phyloP scores from a whole-genome alignment of 2,888 invertebrate species.

The Osedax frankpressi region DNA sequence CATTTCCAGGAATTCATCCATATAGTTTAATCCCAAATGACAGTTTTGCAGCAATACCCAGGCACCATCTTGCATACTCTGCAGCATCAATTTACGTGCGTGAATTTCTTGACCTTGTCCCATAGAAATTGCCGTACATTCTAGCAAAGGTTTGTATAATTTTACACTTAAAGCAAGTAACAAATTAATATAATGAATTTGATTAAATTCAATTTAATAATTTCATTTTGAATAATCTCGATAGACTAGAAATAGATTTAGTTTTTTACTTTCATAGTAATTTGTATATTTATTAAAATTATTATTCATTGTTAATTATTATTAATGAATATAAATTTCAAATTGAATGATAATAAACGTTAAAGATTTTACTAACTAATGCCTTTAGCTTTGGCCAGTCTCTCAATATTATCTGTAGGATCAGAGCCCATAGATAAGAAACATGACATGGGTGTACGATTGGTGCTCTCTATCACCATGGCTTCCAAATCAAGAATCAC shows the following conservation, averaged over 20 bases:
- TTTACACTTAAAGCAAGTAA: no score
- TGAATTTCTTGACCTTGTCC: conserved; percentile 89
- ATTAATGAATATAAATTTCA: no score
- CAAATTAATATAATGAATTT: no score
- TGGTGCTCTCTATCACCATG: conserved; percentile 78
- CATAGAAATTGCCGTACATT: conserved; percentile 73
- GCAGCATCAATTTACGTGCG: conserved; percentile 67
- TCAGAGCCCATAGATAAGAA: conserved; percentile 88
- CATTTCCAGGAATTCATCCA: conserved; percentile 78
- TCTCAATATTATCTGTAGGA: conserved; percentile 82
- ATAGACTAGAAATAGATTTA: no score
- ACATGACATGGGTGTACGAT: conserved; percentile 74
- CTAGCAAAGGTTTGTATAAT: no score
- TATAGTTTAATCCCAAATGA: conserved; percentile 84
- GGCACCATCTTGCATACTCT: conserved; percentile 66
- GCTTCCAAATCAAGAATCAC: conserved; percentile 78
- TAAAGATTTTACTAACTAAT: conserved; percentile 59
- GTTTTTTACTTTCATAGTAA: no score
- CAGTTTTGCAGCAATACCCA: conserved; percentile 92
- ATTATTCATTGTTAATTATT: no score
- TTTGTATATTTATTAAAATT: no score
- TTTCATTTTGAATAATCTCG: no score
- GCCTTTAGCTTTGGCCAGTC: conserved; percentile 70
- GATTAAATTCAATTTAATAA: no score
- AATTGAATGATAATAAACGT: no score